Percentiles rank a stretch among this genome's conserved stretches.
These are phyloP conservation scores for Leptodirus hochenwartii DNA, from an alignment of 2,888 invertebrate species.

Conservation along the genomic window DNA sequence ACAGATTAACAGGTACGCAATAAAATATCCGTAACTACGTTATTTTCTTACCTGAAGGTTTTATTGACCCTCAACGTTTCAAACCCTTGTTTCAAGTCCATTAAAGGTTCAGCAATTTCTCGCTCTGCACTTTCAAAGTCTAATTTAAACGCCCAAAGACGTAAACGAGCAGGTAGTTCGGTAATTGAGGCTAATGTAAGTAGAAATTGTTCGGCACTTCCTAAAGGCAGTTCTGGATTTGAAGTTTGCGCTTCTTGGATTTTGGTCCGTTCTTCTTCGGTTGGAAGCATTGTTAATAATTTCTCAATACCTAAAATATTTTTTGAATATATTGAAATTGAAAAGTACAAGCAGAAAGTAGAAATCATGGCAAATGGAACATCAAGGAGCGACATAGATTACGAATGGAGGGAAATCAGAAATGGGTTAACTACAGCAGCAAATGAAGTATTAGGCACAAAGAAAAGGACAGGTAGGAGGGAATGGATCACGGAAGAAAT, in stretches of 20 bases:
- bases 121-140: slow-evolving; percentile 95
- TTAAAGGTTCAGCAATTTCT: slow-evolving; percentile 96
- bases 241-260: slow-evolving; percentile 91
- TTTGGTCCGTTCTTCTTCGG: slow-evolving; percentile 78
- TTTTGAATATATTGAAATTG: no score
- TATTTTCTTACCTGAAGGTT: slow-evolving; percentile 90
- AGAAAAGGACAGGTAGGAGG: no score
- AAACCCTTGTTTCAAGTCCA: slow-evolving; percentile 96
- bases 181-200: slow-evolving; percentile 89
- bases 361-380: no score
- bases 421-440: no score
- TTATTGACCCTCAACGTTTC: slow-evolving; percentile 78
- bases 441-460: no score
- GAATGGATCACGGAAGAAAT: no score
- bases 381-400: no score
- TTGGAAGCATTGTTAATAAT: slow-evolving; percentile 90
- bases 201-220: slow-evolving; percentile 97
- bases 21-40: no score
- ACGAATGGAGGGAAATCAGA: no score
- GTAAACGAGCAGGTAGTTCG: slow-evolving; percentile 80
- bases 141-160: slow-evolving; percentile 95
- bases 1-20: no score
- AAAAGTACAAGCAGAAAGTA: no score
- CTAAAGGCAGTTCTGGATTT: slow-evolving; percentile 77
- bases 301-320: no score